phyloP scores from a whole-genome alignment of 37 sponge, comb jelly and placozoan species.

The Amphimedon queenslandica region DNA sequence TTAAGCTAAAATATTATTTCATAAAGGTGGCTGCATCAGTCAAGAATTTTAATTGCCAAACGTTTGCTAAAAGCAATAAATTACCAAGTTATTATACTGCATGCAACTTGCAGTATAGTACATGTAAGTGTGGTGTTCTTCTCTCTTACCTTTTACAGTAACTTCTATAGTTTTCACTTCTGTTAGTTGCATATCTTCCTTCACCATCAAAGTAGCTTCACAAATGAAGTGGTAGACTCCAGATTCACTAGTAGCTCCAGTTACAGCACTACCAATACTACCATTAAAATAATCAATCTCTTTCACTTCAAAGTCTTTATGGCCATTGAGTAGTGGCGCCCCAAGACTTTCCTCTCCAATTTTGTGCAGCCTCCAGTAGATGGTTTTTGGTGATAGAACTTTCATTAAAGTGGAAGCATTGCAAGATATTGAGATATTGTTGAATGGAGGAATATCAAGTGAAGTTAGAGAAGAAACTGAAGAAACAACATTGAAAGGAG shows the following conservation, averaged over 20 bases:
- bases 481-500: neutral
- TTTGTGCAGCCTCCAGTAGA: conserved; percentile 5
- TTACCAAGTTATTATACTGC: too few species aligned
- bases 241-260: neutral
- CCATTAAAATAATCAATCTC: neutral
- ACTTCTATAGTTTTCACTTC: neutral
- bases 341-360: neutral
- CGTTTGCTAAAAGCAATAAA: too few species aligned
- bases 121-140: too few species aligned
- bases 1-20: too few species aligned
- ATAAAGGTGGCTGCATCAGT: too few species aligned
- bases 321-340: neutral
- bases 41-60: too few species aligned
- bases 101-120: too few species aligned
- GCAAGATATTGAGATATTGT: conserved; percentile 14
- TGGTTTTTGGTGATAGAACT: neutral
- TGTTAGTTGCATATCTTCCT: neutral
- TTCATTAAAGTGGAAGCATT: neutral
- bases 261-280: neutral
- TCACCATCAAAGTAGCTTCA: neutral
- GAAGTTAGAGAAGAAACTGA: conserved; percentile 2
- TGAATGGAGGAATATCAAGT: conserved; percentile 14
- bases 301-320: neutral
- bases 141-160: neutral
- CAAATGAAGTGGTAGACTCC: neutral